Evolutionary conservation across 1,140 invertebrate genomes (phyloP), one percentile per base, ranked within the genome.

Genomic region (Nylanderia fulva): DNA sequence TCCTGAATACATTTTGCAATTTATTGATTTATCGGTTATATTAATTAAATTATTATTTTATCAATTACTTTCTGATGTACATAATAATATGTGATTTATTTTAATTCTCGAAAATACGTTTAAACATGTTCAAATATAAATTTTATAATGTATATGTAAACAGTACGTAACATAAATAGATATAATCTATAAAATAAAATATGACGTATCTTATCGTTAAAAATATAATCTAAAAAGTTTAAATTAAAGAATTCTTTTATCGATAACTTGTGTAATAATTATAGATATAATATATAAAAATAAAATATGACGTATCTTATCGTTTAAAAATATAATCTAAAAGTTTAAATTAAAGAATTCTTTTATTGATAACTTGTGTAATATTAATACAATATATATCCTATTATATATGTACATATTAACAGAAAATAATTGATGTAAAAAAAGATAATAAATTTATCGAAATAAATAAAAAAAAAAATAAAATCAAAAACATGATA

Each of bases 361-460:
- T 33, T 27, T 71, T 71, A 52, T 72, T 29, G 11, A 54, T 18
- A 15, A 48, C 2, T 11, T 29, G 7, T 18, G 3, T 33, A 33
- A 33, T 33, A 33, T 33, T 33, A 33, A 33, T 33, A 33, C 29
- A 33, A 33, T 33, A 3, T 33, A 3, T 33, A 33, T 1, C 29
- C 29, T 33, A 33, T n/a, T n/a, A n/a, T n/a, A 33, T 33, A 33
- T 33, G 3, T 18, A 3, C 15, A 15, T 36, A 52, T 52, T 69
- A 68, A 45, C n/a, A 18, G 27, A 15, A 36, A 54, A n/a, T 27
- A 27, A 52, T 9, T 18, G 9, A 15, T 15, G n/a, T 48, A 71
- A 69, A 7, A 68, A 45, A 24, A 45, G 15, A 69, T 69, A 48
- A 68, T 8, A 71, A 52, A 71, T 52, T 71, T 71, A 71, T 71